A percentile compares a stretch with the other conserved stretches of the same genome.
Conservation (phyloP, 2,113 vertebrate genomes). For the Phalacrocorax aristotelis region DNA sequence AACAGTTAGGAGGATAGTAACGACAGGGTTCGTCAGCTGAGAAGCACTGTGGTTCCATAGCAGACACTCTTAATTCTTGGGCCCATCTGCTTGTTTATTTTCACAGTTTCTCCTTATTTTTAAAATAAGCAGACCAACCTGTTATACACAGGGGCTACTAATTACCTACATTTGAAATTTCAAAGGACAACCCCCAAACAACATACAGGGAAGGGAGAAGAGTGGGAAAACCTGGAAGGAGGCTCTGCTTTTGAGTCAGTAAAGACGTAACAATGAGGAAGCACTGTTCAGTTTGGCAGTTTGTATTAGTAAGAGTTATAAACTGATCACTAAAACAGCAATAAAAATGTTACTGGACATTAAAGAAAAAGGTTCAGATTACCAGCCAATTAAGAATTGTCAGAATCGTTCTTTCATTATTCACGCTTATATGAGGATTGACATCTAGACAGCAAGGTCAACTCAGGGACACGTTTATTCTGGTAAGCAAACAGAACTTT, state of each 20-base stretch:
- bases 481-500: not conserved
- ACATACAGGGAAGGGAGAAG: not conserved
- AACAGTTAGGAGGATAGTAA: not conserved
- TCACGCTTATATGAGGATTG: not conserved
- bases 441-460: not conserved
- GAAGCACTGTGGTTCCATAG: not conserved
- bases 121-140: not conserved
- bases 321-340: not conserved
- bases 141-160: not conserved
- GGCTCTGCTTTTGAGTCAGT: not conserved
- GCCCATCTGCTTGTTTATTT: not conserved
- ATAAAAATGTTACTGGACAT: not conserved
- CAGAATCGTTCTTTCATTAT: not conserved
- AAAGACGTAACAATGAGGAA: not conserved
- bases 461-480: not conserved
- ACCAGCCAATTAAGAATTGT: not conserved
- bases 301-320: not conserved
- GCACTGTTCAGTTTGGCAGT: fast-evolving
- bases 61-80: not conserved
- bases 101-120: not conserved
- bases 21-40: not conserved
- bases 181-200: not conserved
- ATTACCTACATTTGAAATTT: not conserved
- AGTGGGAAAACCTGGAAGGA: not conserved
- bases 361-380: not conserved